Percentiles rank a stretch among this genome's conserved stretches.
These are phyloP conservation scores for Chironomus tepperi DNA, from an alignment of 1,140 invertebrate genomes.

Conservation along the genomic window DNA sequence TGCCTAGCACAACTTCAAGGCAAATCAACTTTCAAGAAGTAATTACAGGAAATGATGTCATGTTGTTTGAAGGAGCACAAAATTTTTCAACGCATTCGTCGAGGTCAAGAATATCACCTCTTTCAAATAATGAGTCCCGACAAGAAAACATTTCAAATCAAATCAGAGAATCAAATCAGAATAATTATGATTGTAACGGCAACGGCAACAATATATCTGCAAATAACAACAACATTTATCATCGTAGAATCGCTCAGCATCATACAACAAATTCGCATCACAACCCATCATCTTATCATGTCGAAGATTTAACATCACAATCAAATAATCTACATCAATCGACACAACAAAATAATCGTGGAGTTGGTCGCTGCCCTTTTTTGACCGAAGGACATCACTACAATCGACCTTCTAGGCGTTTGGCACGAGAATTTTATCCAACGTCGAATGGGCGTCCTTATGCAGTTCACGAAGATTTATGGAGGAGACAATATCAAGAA, in stretches of 20 bases:
- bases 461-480: slow-evolving; percentile 61
- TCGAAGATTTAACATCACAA: background rate
- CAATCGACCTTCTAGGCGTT: background rate
- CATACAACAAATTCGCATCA: background rate
- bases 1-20: background rate
- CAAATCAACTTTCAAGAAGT: background rate
- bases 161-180: background rate
- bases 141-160: background rate
- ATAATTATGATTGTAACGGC: background rate
- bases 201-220: background rate
- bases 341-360: background rate
- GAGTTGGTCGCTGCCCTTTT: background rate
- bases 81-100: background rate
- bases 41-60: background rate
- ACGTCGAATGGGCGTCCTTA: slow-evolving; percentile 43
- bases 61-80: background rate
- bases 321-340: slow-evolving; percentile 5
- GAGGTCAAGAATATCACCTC: background rate
- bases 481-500: slow-evolving; percentile 61
- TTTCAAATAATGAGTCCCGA: background rate
- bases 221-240: background rate
- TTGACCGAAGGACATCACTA: slow-evolving; percentile 17
- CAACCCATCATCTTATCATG: background rate
- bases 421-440: slow-evolving; percentile 1
- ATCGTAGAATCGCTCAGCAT: background rate